Evolutionary conservation across 2,888 invertebrate genomes (phyloP).

Genomic region (Rhagonycha lutea): DNA sequence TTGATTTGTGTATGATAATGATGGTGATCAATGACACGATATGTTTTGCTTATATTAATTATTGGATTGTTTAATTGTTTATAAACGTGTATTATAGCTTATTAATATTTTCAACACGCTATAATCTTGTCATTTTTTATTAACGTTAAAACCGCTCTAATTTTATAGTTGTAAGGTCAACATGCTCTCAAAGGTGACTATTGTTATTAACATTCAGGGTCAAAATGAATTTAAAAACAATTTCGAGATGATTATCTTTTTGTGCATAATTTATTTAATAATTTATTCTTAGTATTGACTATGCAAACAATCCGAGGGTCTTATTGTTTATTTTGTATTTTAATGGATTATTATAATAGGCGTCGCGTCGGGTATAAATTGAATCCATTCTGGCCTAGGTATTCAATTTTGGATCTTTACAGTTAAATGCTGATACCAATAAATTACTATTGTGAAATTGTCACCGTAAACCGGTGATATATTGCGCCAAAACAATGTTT

Average conservation of each 20-base stretch:
- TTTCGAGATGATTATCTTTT: conserved; percentile 10
- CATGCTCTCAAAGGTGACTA: conserved; percentile 10
- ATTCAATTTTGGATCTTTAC: conserved; percentile 4
- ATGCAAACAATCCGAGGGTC: not conserved
- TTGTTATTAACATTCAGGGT: conserved; percentile 14
- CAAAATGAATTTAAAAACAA: conserved; percentile 2
- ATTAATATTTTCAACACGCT: conserved; percentile 10
- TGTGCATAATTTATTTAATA: not conserved
- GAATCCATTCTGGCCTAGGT: not conserved
- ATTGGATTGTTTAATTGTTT: conserved; percentile 10
- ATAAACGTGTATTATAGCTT: conserved; percentile 3
- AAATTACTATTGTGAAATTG: conserved; percentile 3
- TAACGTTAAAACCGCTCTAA: conserved; percentile 14
- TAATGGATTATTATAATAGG: not conserved
- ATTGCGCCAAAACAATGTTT: conserved; percentile 3
- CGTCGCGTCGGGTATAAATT: not conserved
- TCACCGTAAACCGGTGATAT: conserved; percentile 1
- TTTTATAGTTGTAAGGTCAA: conserved; percentile 13
- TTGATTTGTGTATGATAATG: not conserved
- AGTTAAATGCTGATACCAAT: not conserved
- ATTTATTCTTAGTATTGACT: not conserved
- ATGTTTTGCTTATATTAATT: not conserved
- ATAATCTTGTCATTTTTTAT: not conserved
- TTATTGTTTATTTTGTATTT: not conserved
- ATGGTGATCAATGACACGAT: not conserved